These are phyloP conservation scores for Lepetodrilus schrolli DNA, from an alignment of 2,888 invertebrate genomes.

Conservation along the genomic window DNA sequence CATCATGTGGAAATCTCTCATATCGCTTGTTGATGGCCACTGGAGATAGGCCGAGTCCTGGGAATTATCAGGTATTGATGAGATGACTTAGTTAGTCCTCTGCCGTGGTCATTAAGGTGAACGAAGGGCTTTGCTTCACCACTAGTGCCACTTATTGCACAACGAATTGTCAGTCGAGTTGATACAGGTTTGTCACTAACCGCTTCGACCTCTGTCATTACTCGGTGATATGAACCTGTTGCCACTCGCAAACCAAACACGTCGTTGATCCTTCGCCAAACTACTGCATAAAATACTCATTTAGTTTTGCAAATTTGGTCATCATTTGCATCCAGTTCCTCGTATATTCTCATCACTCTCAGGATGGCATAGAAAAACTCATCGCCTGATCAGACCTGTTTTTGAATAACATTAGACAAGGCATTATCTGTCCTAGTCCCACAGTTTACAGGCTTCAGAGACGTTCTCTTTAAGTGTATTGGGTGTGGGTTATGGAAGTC, in stretches of 20 bases:
- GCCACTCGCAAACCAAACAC: neutral
- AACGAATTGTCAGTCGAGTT: neutral
- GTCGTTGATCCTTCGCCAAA: slow-evolving; percentile 2
- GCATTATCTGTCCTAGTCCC: neutral
- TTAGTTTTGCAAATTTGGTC: slow-evolving; percentile 21
- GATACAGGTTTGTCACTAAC: neutral
- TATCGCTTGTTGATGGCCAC: slow-evolving; percentile 22
- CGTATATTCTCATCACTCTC: slow-evolving; percentile 19
- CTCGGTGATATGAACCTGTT: neutral
- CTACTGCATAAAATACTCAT: slow-evolving; percentile 25
- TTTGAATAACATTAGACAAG: slow-evolving; percentile 21
- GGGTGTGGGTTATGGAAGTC: neutral
- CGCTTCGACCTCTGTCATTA: neutral
- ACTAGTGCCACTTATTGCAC: neutral
- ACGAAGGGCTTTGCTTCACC: neutral
- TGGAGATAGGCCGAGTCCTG: neutral
- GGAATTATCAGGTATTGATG: slow-evolving; percentile 23
- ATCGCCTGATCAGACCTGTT: slow-evolving; percentile 18
- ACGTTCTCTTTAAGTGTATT: slow-evolving; percentile 5
- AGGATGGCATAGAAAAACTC: slow-evolving; percentile 1
- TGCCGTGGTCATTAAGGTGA: slow-evolving; percentile 6
- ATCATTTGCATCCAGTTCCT: slow-evolving; percentile 1
- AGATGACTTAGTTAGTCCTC: slow-evolving; percentile 9
- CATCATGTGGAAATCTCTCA: slow-evolving; percentile 22
- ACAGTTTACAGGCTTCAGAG: slow-evolving; percentile 8